Evolutionary conservation across 2,797 vertebrate species (phyloP).

Genomic region (Remorina albescens): DNA sequence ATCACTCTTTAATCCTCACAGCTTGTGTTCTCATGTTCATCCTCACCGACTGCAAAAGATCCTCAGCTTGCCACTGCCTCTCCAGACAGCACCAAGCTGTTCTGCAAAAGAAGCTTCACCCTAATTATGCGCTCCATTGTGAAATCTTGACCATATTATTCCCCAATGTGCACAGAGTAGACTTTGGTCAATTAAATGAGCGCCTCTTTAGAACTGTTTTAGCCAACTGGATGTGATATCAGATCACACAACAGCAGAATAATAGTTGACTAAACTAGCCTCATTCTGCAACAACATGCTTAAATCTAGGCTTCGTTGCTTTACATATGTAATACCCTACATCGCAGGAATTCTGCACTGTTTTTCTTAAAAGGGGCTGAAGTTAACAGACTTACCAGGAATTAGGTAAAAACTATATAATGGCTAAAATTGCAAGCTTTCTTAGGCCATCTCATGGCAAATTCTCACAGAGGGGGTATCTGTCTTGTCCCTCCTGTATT

Average conservation of each 20-base stretch:
- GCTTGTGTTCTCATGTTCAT: conserved; percentile 29
- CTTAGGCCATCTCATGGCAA: conserved; percentile 32
- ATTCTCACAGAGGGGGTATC: conserved; percentile 37
- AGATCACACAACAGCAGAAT: conserved; percentile 6
- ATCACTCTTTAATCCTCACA: conserved; percentile 21
- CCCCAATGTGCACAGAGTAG: background rate
- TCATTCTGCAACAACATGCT: conserved; percentile 2
- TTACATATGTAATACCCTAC: background rate
- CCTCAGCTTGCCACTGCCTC: conserved; percentile 14
- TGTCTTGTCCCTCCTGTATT: conserved; percentile 32
- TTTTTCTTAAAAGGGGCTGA: conserved; percentile 6
- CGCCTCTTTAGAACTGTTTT: conserved; percentile 7
- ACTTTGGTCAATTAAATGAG: conserved; percentile 34
- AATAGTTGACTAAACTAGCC: background rate
- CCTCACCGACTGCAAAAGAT: conserved; percentile 11
- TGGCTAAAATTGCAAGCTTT: conserved; percentile 23
- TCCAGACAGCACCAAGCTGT: conserved; percentile 26
- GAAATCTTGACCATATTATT: conserved; percentile 34
- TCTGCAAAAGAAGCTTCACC: conserved; percentile 38
- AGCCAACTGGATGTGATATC: conserved; percentile 11
- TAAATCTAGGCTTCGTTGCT: conserved; percentile 1
- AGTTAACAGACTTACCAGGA: conserved; percentile 28
- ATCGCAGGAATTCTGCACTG: background rate
- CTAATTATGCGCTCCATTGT: conserved; percentile 37
- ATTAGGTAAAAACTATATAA: conserved; percentile 16